phyloP scores from a whole-genome alignment of 2,113 vertebrate genomes.

The Pachypanchax playfairii region DNA sequence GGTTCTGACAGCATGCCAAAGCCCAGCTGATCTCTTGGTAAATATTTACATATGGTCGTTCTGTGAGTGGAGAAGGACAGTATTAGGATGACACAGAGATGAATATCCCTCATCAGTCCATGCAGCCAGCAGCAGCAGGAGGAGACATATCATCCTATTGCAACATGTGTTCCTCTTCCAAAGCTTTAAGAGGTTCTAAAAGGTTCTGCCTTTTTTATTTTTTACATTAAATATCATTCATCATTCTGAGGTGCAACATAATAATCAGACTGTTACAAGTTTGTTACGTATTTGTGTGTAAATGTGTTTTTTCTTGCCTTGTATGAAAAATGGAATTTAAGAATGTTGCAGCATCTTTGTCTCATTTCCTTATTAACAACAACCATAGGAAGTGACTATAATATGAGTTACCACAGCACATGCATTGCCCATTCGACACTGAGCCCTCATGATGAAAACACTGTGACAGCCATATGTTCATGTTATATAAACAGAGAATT shows the following conservation, averaged over 20 bases:
- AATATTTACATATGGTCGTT: conserved; percentile 69
- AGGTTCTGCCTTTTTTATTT: conserved; percentile 35
- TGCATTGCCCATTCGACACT: too few relatives aligned
- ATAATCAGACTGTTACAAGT: conserved; percentile 3
- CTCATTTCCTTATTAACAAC: too few relatives aligned
- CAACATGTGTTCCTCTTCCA: conserved; percentile 44
- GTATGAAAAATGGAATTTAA: too few relatives aligned
- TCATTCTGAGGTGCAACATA: conserved; percentile 9
- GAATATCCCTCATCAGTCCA: conserved; percentile 28
- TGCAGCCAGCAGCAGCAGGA: conserved; percentile 22
- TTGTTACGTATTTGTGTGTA: too few relatives aligned
- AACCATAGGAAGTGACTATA: too few relatives aligned
- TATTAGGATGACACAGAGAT: conserved; percentile 26
- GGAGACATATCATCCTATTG: conserved; percentile 46
- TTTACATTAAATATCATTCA: conserved; percentile 1
- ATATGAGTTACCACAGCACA: too few relatives aligned
- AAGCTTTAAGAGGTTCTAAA: conserved; percentile 1
- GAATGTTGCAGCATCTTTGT: too few relatives aligned
- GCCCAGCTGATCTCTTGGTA: conserved; percentile 65
- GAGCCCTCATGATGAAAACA: too few relatives aligned
- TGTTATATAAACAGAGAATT: too few relatives aligned
- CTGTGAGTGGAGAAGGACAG: conserved; percentile 26
- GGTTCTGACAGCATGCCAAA: conserved; percentile 49
- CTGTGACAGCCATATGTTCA: too few relatives aligned
- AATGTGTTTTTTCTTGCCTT: too few relatives aligned